Percentiles rank a stretch among this genome's conserved stretches.
phyloP scores from a whole-genome alignment of 30 jellyfish, hydroid and myxozoan species.

The Pelagia noctiluca region DNA sequence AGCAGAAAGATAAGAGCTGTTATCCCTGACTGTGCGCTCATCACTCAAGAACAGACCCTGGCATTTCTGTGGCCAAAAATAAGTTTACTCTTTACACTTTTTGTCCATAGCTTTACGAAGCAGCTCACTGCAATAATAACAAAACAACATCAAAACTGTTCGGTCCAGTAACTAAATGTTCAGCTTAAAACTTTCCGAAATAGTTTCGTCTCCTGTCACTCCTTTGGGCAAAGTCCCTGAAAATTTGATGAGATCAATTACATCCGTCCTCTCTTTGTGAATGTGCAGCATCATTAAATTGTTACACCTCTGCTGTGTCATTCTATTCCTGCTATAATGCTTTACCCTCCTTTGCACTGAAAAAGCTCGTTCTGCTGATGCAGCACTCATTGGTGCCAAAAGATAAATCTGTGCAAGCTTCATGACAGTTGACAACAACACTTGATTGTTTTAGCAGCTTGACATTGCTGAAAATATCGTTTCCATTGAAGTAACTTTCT shows the following conservation, averaged over 20 bases:
- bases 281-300: conserved; percentile 30
- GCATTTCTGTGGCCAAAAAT: not conserved
- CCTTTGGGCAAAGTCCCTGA: no score
- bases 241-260: conserved; percentile 6
- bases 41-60: not conserved
- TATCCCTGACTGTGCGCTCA: no score
- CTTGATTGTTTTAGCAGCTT: not conserved
- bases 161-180: no score
- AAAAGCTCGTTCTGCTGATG: conserved; percentile 57
- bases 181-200: conserved; percentile 25
- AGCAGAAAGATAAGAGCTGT: no score
- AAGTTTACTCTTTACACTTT: no score
- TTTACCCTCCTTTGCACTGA: no score
- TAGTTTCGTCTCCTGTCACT: conserved; percentile 5
- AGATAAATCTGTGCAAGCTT: no score
- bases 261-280: conserved; percentile 28
- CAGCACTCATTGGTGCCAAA: conserved; percentile 56
- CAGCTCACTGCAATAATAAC: no score
- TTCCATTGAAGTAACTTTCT: conserved; percentile 34
- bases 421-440: conserved; percentile 17
- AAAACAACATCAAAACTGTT: no score
- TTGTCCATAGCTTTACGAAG: no score
- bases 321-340: no score
- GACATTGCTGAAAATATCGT: conserved; percentile 4
- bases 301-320: no score